These are phyloP conservation scores for Gymnosoma rotundatum DNA, from an alignment of 2,888 invertebrate genomes.

Conservation along the genomic window DNA sequence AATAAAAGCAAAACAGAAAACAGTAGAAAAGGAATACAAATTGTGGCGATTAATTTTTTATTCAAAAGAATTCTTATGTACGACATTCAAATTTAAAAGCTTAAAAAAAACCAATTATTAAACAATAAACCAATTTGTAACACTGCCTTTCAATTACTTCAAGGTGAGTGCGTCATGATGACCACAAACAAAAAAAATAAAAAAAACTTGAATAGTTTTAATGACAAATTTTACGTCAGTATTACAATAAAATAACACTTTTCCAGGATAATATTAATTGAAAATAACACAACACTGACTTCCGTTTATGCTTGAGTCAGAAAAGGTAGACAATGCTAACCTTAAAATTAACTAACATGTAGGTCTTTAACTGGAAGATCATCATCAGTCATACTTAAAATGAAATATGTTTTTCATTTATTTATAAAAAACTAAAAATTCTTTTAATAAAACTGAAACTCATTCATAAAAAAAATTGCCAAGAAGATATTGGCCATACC, in stretches of 20 bases:
- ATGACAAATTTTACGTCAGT: constrained; percentile 42
- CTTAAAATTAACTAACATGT: constrained; percentile 45
- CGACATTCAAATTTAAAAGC: too few species aligned
- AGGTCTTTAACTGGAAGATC: constrained; percentile 29
- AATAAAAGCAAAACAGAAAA: too few species aligned
- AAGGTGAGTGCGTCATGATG: background rate
- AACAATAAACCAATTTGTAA: background rate
- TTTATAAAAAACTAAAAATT: constrained; percentile 29
- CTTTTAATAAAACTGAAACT: constrained; percentile 55
- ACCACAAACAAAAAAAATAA: too few species aligned
- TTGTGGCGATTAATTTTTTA: too few species aligned
- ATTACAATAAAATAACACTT: constrained; percentile 59
- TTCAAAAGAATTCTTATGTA: too few species aligned
- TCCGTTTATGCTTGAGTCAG: constrained; percentile 46
- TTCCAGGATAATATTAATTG: constrained; percentile 51
- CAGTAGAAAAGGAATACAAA: too few species aligned
- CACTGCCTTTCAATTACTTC: background rate
- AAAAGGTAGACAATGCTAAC: constrained; percentile 3
- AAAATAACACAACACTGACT: constrained; percentile 46
- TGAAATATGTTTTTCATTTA: constrained; percentile 50
- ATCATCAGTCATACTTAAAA: constrained; percentile 57
- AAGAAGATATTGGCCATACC: constrained; percentile 59
- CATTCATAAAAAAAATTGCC: constrained; percentile 55
- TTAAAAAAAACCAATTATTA: too few species aligned
- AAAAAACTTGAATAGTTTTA: background rate